Evolutionary conservation across 2,888 invertebrate species (phyloP), one percentile per base, ranked within the genome.

Genomic region (Brenthis hecate): DNA sequence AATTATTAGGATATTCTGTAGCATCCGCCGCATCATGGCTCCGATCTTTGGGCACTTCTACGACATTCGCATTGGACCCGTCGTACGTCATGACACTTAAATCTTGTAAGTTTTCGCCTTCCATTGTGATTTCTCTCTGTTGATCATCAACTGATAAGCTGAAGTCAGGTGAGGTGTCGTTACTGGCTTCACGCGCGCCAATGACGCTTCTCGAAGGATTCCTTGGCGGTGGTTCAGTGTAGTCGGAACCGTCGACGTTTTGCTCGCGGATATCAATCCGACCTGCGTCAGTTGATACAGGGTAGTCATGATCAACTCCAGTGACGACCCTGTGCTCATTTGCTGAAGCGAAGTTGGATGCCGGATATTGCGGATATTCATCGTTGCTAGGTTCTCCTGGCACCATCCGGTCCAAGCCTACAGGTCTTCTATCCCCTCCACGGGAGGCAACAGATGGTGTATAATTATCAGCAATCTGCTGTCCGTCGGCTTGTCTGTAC

Each of bases 371-470:
- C 48, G 86, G 72, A 78, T 92, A 92, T 56, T 88, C 88, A 71
- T 84, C 87, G 58, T 93, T 92, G 77, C 94, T 94, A 0, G 94
- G 93, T 79, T 94, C 94, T 0, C 95, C 95, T 0, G 94, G 94
- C 14, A 95, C 93, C 94, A 95, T 94, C 63, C 95, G 89, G 68
- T 93, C 94, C 14, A 94, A 82, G 1, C 94, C 94, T 54, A 93
- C 88, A 0, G 94, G 94, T 47, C 94, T 88, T 62, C 90, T 81
- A 48, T 91, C 92, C 13, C 80, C 70, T 14, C 75, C 82, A 66
- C 86, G 80, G 11, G 66, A 76, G 1, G 84, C 61, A 6, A 83
- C 74, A 1, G 83, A 78, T 65, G 88, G 88, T n/a, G 82, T 74
- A 70, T 87, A 89, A 71, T 76, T 84, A 72, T 87, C 89, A 6